Percentiles rank a stretch among this genome's conserved stretches.
phyloP scores from a whole-genome alignment of 1,140 invertebrate species.

The Zaprionus capensis region DNA sequence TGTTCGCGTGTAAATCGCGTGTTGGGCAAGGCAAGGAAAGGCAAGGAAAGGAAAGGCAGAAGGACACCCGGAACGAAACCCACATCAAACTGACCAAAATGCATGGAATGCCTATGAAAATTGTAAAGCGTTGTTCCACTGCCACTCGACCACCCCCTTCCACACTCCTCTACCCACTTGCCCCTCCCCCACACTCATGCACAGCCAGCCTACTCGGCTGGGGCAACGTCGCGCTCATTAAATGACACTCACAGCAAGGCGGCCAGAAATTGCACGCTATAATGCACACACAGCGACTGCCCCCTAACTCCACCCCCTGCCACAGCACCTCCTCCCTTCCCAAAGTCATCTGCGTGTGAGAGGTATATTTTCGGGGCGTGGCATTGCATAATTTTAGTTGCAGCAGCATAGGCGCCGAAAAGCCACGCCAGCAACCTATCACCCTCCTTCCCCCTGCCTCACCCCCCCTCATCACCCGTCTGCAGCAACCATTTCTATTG shows the following conservation, averaged over 20 bases:
- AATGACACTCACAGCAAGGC: conserved; percentile 74
- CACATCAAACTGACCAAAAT: conserved; percentile 83
- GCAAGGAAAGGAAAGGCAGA: neutral
- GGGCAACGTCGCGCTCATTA: conserved; percentile 65
- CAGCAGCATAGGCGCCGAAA: conserved; percentile 66
- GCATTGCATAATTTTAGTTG: conserved; percentile 78
- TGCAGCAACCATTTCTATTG: conserved; percentile 40
- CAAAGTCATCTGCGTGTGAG: neutral
- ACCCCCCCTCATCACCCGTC: too few relatives aligned
- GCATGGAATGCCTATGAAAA: conserved; percentile 81
- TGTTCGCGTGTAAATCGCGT: conserved; percentile 51
- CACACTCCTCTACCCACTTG: neutral
- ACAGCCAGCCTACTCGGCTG: neutral
- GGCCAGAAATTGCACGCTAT: conserved; percentile 75
- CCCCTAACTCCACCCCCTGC: neutral
- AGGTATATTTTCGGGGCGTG: conserved; percentile 49
- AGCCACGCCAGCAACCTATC: conserved; percentile 48
- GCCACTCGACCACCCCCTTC: neutral
- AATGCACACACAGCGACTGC: conserved; percentile 57
- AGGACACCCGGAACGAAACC: conserved; percentile 73
- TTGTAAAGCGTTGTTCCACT: conserved; percentile 72
- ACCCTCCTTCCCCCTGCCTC: neutral
- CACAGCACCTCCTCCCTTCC: neutral
- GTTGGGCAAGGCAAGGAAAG: conserved; percentile 12
- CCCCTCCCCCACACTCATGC: neutral